These are phyloP conservation scores for human DNA, from an alignment of 2,113 vertebrate species.

Conservation along the genomic window GRCh38 chr2:76066001-76066500, in stretches of 20 bases:
- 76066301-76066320: background rate
- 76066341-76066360: background rate
- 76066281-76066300: background rate
- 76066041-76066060: background rate
- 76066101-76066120: background rate
- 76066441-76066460: background rate
- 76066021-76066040: conserved; percentile 63
- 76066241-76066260: background rate
- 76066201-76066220: background rate
- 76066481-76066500: background rate
- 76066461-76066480: background rate
- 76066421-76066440: background rate
- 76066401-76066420: background rate
- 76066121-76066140: background rate
- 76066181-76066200: background rate
- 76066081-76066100: background rate
- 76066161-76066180: background rate
- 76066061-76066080: background rate
- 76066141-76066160: background rate
- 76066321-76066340: background rate
- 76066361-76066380: background rate
- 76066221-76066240: background rate
- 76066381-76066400: background rate
- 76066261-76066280: background rate
- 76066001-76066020: conserved; percentile 53